phyloP scores from a whole-genome alignment of 2,888 invertebrate species.

The Cyclophora albipunctata region DNA sequence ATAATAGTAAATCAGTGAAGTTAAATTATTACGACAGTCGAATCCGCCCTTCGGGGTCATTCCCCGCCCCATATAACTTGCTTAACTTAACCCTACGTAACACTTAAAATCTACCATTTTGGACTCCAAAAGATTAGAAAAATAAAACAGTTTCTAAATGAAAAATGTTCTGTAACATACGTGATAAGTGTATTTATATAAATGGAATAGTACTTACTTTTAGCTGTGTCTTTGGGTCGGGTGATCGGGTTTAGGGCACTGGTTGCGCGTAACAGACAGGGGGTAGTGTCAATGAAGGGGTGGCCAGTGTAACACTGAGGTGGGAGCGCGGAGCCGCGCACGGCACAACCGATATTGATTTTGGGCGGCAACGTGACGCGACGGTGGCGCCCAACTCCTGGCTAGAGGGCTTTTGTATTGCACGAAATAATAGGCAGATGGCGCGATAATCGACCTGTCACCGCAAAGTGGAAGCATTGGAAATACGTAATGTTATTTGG shows the following conservation, averaged over 20 bases:
- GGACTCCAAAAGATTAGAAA: conserved; percentile 6
- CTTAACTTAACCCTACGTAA: conserved; percentile 39
- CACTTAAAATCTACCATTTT: conserved; percentile 30
- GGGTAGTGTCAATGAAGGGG: conserved; percentile 51
- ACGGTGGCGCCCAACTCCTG: conserved; percentile 37
- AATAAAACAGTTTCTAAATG: neutral
- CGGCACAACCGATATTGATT: conserved; percentile 58
- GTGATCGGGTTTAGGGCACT: conserved; percentile 46
- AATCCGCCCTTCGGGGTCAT: conserved; percentile 36
- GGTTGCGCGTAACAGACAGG: conserved; percentile 45
- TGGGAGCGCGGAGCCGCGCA: conserved; percentile 57
- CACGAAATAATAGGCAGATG: conserved; percentile 33
- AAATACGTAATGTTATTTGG: no score
- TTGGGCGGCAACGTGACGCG: conserved; percentile 56
- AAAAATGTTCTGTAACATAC: no score
- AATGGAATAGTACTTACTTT: conserved; percentile 41
- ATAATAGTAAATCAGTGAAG: no score
- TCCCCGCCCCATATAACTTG: conserved; percentile 50
- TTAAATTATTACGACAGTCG: conserved; percentile 4
- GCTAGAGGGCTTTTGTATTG: conserved; percentile 11
- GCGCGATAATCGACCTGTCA: conserved; percentile 21
- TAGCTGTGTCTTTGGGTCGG: conserved; percentile 35
- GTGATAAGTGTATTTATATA: neutral
- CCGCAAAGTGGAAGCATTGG: no score
- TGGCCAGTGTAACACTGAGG: conserved; percentile 59